Base-by-base conservation (phyloP, 2,888 invertebrate genomes). In the Hemithea aestivaria region DNA sequence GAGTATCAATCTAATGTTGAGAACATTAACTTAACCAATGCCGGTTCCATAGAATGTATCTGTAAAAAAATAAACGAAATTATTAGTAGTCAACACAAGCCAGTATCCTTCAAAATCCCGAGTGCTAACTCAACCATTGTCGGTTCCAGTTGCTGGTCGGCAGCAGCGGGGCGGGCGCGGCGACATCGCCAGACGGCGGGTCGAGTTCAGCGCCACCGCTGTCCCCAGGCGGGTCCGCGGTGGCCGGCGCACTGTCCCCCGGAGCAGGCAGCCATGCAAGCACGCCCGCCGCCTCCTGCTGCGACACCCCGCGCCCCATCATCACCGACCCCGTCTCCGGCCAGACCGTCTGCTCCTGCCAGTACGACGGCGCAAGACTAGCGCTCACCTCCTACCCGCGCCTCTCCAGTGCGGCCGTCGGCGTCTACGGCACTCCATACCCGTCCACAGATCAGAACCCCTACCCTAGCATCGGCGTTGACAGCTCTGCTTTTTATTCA, bases 401-500 rank as follows among this genome's bases (percentile, higher is more conserved):
- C 53, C 89, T 94, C 56, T 91, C 92, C 47, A 91, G 94, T 56
- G 93, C 93, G 31, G 93, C 94, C 23, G 92, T 93, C 34, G 91
- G 92, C 32, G 93, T 95, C 58, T 96, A 96, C 77, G 94, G 95
- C 48, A 90, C 95, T 34, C 95, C 96, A 8, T 96, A 96, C 80
- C 95, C 95, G 35, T 94, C 95, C 56, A 94, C 94, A 43, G 96
- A 96, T 74, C 96, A 96, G 83, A 95, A 95, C 73, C 96, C 96
- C 25, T 96, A 96, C 73, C 96, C 96, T 30, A 95, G 95, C 81
- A 96, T 96, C 84, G 95, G 95, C 43, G 94, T 95, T 64, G 96
- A 96, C 75, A 96, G 96, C 69, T 96, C 97, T 31, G 96, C 97
- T 38, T 97, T 97, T 88, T 97, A 97, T 87, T 95, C 96, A 48